Evolutionary conservation across 2,888 invertebrate species (phyloP).

Genomic region (Lumbricus terrestris): DNA sequence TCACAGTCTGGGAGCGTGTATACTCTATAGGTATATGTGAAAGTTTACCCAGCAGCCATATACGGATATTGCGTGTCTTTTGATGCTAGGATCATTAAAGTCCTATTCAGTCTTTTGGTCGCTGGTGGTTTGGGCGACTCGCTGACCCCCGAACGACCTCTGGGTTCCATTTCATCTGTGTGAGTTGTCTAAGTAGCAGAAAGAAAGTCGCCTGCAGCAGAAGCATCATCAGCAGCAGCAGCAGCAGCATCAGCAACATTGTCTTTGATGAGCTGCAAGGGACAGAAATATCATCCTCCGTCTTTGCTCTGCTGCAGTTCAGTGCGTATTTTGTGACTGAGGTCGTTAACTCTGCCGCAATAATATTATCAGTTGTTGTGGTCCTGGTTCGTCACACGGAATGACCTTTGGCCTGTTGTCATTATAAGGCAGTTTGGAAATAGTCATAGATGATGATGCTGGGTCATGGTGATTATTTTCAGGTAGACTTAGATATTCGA

Average conservation of each 20-base stretch:
- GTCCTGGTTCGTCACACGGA: not conserved
- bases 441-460: not conserved
- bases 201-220: not conserved
- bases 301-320: not conserved
- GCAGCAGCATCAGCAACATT: not conserved
- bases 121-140: not conserved
- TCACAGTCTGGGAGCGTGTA: not conserved
- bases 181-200: not conserved
- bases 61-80: not conserved
- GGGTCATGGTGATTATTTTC: not conserved
- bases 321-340: not conserved
- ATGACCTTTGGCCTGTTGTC: constrained; percentile 3
- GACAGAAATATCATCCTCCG: not conserved
- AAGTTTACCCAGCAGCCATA: not conserved
- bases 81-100: not conserved
- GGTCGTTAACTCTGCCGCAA: not conserved
- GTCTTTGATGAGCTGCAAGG: not conserved
- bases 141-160: too few species aligned
- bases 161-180: not conserved
- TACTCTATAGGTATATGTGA: not conserved
- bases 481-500: not conserved
- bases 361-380: not conserved
- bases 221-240: not conserved
- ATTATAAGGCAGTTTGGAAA: not conserved
- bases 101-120: not conserved